Base-by-base conservation (phyloP, 1,140 invertebrate species). In the Megathymus violae region DNA sequence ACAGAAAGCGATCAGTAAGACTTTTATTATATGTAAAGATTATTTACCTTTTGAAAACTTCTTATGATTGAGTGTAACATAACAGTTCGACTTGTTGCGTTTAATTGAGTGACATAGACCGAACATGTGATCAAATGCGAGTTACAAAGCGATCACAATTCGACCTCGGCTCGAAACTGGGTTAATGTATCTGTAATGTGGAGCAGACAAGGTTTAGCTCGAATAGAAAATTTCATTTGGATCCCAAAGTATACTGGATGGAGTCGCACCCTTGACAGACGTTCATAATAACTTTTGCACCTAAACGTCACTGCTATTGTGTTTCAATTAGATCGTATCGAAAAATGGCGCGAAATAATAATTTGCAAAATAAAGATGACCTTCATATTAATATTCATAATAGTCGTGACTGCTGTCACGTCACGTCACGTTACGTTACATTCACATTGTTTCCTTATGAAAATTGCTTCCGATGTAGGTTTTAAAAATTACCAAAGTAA, bases 161-260 rank as follows among this genome's bases (percentile, higher is more conserved):
- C 67, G 80, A 67, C 78, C 80, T 82, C 75, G 70, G 72, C 56
- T 71, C 69, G 66, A 76, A 87, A 82, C 74, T 87, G 69, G 83
- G 84, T 87, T 87, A 87, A 89, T 87, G 81, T 74, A 70, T 80
- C 61, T 72, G 68, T 76, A 67, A 85, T 86, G 79, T 82, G 67
- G 82, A 69, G 71, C 75, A 79, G 69, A 69, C 74, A 70, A 77
- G 67, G 66, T 79, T 84, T 81, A 76, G 67, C 62, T 76, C 62
- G 60, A 67, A 78, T 76, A 73, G 70, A 76, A 72, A 76, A 74
- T 76, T 71, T 74, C 66, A 69, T 41, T 58, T 11, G n/a, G 46
- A 58, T 31, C 4, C 4, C 54, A 58, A 27, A 44, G 62, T 50
- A 68, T 34, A 44, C 15, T 27, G 5, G 25, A 13, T 34, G 16